These are phyloP conservation scores for Anagrus nilaparvatae DNA, from an alignment of 1,140 invertebrate genomes.

Conservation along the genomic window DNA sequence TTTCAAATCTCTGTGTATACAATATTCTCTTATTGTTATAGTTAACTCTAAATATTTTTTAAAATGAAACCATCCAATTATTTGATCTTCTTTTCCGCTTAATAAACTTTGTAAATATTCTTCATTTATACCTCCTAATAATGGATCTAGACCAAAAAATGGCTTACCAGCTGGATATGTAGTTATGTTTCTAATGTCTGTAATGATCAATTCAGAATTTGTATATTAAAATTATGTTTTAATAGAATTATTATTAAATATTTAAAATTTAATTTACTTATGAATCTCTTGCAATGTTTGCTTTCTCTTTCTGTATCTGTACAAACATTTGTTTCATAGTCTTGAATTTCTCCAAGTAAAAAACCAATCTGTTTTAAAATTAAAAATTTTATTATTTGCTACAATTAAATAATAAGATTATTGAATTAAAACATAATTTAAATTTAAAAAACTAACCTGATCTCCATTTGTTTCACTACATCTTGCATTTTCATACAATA, in stretches of 20 bases:
- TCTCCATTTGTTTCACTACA: no score
- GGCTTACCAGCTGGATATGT: constrained; percentile 41
- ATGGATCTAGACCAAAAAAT: no score
- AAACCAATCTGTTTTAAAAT: constrained; percentile 49
- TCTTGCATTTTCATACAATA: constrained; percentile 53
- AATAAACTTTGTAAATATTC: constrained; percentile 43
- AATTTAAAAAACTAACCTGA: constrained; percentile 42
- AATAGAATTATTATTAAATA: background rate
- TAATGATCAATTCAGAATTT: constrained; percentile 12
- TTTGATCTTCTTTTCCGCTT: constrained; percentile 40
- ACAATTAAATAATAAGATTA: background rate
- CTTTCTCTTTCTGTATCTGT: constrained; percentile 52
- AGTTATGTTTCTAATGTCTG: constrained; percentile 46
- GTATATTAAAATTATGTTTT: background rate
- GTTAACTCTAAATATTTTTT: constrained; percentile 40
- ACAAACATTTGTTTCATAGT: constrained; percentile 51
- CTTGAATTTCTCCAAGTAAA: constrained; percentile 49
- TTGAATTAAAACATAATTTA: no score
- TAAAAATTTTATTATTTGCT: background rate
- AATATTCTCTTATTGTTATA: constrained; percentile 45
- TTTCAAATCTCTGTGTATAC: constrained; percentile 48
- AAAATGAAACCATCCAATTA: constrained; percentile 56
- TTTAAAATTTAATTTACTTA: constrained; percentile 34
- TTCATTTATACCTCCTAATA: constrained; percentile 44
- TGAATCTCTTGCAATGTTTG: constrained; percentile 45